phyloP scores from a whole-genome alignment of 2,113 vertebrate species.

The Mandrillus leucophaeus region DNA sequence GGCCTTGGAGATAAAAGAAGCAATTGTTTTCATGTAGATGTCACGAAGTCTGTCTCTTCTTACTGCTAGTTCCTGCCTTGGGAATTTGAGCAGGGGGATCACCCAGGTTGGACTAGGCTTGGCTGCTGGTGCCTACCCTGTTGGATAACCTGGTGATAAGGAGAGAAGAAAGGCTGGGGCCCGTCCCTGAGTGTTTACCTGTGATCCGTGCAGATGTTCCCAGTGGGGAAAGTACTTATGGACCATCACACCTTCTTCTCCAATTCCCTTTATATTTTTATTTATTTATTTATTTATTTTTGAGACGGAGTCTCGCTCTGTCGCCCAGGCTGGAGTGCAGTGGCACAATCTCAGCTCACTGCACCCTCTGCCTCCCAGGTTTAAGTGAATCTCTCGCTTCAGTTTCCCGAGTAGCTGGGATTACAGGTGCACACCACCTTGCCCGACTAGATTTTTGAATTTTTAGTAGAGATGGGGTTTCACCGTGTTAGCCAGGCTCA shows the following conservation, averaged over 20 bases:
- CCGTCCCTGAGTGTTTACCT: no score
- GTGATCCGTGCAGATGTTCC: neutral
- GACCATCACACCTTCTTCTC: neutral
- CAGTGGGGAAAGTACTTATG: neutral
- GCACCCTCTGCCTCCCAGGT: neutral
- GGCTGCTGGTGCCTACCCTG: neutral
- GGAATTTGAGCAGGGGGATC: neutral
- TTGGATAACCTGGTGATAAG: neutral
- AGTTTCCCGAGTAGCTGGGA: neutral
- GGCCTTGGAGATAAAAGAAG: neutral
- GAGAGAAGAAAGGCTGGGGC: no score
- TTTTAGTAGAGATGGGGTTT: no score
- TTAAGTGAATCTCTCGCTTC: neutral
- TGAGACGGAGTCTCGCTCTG: neutral
- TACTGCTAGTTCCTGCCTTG: neutral
- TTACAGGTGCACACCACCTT: neutral
- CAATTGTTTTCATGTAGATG: neutral
- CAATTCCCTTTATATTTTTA: neutral
- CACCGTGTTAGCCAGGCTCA: no score
- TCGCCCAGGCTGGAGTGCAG: neutral
- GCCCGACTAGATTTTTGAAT: no score
- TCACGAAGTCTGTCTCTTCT: neutral
- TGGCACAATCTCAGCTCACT: neutral
- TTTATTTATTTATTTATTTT: neutral
- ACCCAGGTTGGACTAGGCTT: neutral